Evolutionary conservation across 2,888 invertebrate species (phyloP).

Genomic region (Dusona sp.): DNA sequence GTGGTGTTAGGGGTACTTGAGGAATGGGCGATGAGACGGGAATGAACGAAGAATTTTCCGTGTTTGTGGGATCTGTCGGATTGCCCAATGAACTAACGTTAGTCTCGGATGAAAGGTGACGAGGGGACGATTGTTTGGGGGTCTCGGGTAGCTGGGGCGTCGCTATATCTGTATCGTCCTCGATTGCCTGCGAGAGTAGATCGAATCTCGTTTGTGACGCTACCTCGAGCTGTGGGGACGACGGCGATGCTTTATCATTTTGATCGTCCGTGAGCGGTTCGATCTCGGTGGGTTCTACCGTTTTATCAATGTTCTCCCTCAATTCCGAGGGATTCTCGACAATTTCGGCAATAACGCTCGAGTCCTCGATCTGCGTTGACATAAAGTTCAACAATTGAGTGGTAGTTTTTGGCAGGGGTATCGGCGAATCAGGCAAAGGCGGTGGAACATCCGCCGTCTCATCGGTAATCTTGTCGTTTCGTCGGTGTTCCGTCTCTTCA

Average conservation of each 20-base stretch:
- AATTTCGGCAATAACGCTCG: conserved; percentile 68
- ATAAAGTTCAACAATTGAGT: conserved; percentile 70
- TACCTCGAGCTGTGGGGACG: conserved; percentile 30
- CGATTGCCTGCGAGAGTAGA: conserved; percentile 7
- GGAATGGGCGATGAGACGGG: conserved; percentile 22
- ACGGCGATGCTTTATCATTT: conserved; percentile 17
- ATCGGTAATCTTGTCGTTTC: conserved; percentile 16
- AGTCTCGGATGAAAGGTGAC: conserved; percentile 4
- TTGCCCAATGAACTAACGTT: conserved; percentile 19
- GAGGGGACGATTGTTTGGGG: conserved; percentile 7
- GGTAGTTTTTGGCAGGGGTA: conserved; percentile 73
- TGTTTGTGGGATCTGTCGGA: conserved; percentile 21
- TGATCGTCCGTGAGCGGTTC: conserved; percentile 28
- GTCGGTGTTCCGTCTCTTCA: not conserved
- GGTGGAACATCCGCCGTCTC: conserved; percentile 75
- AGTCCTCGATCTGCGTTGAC: conserved; percentile 70
- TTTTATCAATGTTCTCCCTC: conserved; percentile 20
- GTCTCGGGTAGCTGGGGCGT: conserved; percentile 31
- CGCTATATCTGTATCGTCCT: conserved; percentile 42
- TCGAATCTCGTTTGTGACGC: conserved; percentile 19
- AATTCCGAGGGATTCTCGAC: conserved; percentile 63
- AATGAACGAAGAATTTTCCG: conserved; percentile 16
- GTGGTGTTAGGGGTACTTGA: conserved; percentile 71
- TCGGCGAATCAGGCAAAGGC: conserved; percentile 73
- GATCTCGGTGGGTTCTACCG: conserved; percentile 12